Conservation (phyloP, 2,113 vertebrate species). For the Lasiurus cinereus region DNA sequence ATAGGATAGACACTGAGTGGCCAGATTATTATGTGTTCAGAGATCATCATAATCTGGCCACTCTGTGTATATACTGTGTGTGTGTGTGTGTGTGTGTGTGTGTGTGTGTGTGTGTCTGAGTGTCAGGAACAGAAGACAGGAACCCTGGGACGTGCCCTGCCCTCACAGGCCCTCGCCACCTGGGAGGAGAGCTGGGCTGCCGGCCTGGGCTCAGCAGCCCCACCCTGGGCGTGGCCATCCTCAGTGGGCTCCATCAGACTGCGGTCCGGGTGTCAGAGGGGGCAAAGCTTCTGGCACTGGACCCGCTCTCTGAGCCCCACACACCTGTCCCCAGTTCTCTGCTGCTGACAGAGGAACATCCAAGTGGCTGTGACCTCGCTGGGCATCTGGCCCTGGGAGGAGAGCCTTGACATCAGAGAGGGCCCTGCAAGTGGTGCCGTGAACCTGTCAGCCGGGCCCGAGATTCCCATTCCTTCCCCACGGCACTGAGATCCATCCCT, state of each 20-base stretch:
- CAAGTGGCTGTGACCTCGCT: neutral
- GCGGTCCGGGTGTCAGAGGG: neutral
- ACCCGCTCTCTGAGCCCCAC: neutral
- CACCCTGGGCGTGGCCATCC: fast-evolving
- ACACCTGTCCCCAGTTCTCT: neutral
- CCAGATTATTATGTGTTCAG: too few species aligned
- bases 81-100: too few species aligned
- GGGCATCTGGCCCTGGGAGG: fast-evolving
- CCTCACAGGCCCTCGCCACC: neutral
- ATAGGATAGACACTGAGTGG: too few species aligned
- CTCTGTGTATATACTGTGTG: too few species aligned
- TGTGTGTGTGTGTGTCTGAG: too few species aligned
- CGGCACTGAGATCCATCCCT: too few species aligned
- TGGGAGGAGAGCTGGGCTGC: neutral
- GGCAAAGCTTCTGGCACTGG: neutral
- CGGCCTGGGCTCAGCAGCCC: fast-evolving
- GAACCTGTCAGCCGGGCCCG: fast-evolving
- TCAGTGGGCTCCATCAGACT: too few species aligned
- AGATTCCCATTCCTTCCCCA: neutral
- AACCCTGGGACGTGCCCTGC: neutral
- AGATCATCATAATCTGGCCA: too few species aligned
- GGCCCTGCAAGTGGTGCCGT: fast-evolving
- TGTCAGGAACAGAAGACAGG: neutral
- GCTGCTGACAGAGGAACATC: too few species aligned
- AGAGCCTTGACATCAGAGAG: fast-evolving